Conservation (phyloP, 2,888 invertebrate genomes). For the Petrolisthes manimaculis region DNA sequence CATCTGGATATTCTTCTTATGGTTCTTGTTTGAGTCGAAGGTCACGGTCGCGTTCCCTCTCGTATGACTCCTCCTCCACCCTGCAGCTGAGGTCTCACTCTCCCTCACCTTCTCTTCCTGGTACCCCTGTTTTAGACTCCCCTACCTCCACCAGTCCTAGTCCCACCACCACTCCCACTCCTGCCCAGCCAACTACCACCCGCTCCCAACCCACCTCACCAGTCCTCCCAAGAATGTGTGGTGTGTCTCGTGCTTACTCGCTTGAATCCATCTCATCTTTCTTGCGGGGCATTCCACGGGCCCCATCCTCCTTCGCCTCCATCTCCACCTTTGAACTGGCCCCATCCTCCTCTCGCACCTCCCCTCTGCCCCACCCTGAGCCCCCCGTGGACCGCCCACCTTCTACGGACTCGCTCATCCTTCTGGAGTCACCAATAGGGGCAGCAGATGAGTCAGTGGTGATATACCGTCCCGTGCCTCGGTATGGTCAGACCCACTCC, state of each 20-base stretch:
- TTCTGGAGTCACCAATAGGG: conserved; percentile 40
- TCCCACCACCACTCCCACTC: conserved; percentile 10
- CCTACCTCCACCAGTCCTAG: conserved; percentile 8
- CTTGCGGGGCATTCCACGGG: conserved; percentile 50
- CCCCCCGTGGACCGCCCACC: conserved; percentile 55
- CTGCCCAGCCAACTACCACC: conserved; percentile 2
- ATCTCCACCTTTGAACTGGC: conserved; percentile 62
- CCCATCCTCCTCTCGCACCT: conserved; percentile 50
- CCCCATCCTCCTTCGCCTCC: conserved; percentile 51
- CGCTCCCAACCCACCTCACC: conserved; percentile 42
- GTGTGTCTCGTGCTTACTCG: conserved; percentile 48
- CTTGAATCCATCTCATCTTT: conserved; percentile 57
- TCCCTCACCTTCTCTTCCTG: conserved; percentile 20
- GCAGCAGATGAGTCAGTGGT: conserved; percentile 47
- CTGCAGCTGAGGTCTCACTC: conserved; percentile 32
- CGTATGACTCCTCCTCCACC: conserved; percentile 38
- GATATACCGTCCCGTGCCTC: conserved; percentile 62
- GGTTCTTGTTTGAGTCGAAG: conserved; percentile 31
- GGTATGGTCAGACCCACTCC: conserved; percentile 41
- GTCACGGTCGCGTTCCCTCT: conserved; percentile 40
- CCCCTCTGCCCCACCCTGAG: conserved; percentile 26
- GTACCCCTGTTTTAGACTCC: conserved; percentile 1
- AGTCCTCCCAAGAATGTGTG: not conserved
- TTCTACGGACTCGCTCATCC: conserved; percentile 62
- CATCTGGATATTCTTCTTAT: not conserved